phyloP scores from a whole-genome alignment of 2,888 invertebrate genomes.

The Autographa gamma region DNA sequence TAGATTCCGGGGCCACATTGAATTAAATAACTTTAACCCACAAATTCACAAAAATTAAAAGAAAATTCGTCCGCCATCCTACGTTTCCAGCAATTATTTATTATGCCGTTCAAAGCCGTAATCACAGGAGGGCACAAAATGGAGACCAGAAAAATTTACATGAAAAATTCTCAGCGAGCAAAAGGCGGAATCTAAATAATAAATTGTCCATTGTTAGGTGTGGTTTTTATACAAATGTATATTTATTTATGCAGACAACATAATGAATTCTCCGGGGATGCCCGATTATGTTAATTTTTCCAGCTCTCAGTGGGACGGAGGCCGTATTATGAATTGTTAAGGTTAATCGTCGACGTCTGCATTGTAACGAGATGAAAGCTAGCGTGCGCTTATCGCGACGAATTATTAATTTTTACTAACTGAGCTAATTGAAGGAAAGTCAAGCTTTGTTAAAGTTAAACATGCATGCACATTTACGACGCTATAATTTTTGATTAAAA shows the following conservation, averaged over 20 bases:
- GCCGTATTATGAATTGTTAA: slow-evolving; percentile 64
- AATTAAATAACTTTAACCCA: slow-evolving; percentile 49
- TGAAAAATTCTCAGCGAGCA: slow-evolving; percentile 76
- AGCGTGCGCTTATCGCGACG: slow-evolving; percentile 26
- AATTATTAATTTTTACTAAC: slow-evolving; percentile 35
- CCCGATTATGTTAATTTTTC: slow-evolving; percentile 80
- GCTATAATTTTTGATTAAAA: too few relatives aligned
- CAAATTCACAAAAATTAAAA: slow-evolving; percentile 51
- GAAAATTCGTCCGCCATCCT: slow-evolving; percentile 51
- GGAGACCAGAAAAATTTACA: slow-evolving; percentile 75
- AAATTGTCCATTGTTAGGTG: slow-evolving; percentile 85
- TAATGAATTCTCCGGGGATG: slow-evolving; percentile 81
- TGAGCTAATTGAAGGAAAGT: slow-evolving; percentile 13
- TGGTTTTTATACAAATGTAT: slow-evolving; percentile 75
- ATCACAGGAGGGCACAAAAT: slow-evolving; percentile 70
- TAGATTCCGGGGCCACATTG: slow-evolving; percentile 25
- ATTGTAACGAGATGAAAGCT: slow-evolving; percentile 22
- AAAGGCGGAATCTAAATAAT: slow-evolving; percentile 85
- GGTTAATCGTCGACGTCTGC: slow-evolving; percentile 41
- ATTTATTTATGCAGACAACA: slow-evolving; percentile 85
- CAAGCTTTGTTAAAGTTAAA: background rate
- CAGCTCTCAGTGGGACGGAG: slow-evolving; percentile 60
- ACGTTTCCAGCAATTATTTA: slow-evolving; percentile 66
- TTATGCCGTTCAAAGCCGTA: slow-evolving; percentile 67
- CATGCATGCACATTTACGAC: too few relatives aligned